Conservation (phyloP, 2,888 invertebrate genomes). For the Heliconius ethilla region DNA sequence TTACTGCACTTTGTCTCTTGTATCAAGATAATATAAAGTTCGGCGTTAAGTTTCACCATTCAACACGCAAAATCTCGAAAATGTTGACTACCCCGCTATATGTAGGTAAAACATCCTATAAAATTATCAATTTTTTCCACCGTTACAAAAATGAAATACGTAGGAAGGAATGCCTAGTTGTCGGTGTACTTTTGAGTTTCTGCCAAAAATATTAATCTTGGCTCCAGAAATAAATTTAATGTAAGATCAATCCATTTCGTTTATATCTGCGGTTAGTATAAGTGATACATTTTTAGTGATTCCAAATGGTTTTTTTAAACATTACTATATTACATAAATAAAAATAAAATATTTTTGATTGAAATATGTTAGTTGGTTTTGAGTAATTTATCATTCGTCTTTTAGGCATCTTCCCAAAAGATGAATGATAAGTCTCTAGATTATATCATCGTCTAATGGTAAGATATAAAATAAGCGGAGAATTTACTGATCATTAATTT, state of each 20-base stretch:
- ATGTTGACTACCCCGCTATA: too few species aligned
- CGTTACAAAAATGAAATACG: slow-evolving; percentile 24
- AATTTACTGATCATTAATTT: too few species aligned
- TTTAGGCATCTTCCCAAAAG: too few species aligned
- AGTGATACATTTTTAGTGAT: slow-evolving; percentile 41
- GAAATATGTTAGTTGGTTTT: neutral
- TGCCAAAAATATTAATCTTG: slow-evolving; percentile 79
- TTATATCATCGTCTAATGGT: too few species aligned
- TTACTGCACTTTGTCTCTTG: too few species aligned
- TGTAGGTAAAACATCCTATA: neutral
- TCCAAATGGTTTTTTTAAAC: neutral
- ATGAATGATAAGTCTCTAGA: too few species aligned
- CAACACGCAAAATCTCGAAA: too few species aligned
- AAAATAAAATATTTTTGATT: neutral
- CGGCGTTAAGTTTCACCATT: too few species aligned
- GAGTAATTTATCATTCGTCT: too few species aligned
- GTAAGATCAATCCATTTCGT: slow-evolving; percentile 68
- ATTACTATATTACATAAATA: neutral
- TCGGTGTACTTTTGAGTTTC: slow-evolving; percentile 61
- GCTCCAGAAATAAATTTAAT: slow-evolving; percentile 74
- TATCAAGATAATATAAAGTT: too few species aligned
- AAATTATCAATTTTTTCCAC: neutral
- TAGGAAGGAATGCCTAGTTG: slow-evolving; percentile 20
- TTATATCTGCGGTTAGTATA: slow-evolving; percentile 50
- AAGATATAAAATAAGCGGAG: too few species aligned